Evolutionary conservation across 2,888 invertebrate species (phyloP).

Genomic region (Chrysodeixis includens): DNA sequence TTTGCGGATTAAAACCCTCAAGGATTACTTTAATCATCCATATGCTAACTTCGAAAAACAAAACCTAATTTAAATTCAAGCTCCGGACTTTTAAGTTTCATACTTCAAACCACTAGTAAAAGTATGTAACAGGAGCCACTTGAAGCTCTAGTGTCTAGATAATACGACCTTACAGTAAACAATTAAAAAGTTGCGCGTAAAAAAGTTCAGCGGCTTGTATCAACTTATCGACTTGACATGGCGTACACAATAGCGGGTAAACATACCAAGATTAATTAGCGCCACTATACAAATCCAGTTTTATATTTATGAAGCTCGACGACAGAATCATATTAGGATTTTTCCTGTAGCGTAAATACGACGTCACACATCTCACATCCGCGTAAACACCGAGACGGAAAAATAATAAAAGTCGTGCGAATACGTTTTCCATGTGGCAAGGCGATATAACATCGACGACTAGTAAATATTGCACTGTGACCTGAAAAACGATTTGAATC

Average conservation of each 20-base stretch:
- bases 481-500: constrained; percentile 5
- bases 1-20: background rate
- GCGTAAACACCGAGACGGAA: background rate
- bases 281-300: background rate
- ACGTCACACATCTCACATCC: background rate
- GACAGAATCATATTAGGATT: background rate
- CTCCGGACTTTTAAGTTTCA: background rate
- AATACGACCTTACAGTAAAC: background rate
- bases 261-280: background rate
- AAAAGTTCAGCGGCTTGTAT: constrained; percentile 30
- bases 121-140: background rate
- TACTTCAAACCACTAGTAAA: background rate
- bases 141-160: background rate
- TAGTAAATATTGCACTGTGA: constrained; percentile 2
- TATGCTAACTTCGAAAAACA: background rate
- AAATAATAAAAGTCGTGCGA: constrained; percentile 4
- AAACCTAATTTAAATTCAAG: background rate
- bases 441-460: background rate
- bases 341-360: constrained; percentile 1
- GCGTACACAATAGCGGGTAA: background rate
- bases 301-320: background rate
- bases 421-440: constrained; percentile 4
- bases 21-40: background rate
- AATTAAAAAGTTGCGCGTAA: constrained; percentile 53
- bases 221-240: constrained; percentile 21